These are phyloP conservation scores for Hymenochirus boettgeri DNA, from an alignment of 2,113 vertebrate species.

Conservation along the genomic window DNA sequence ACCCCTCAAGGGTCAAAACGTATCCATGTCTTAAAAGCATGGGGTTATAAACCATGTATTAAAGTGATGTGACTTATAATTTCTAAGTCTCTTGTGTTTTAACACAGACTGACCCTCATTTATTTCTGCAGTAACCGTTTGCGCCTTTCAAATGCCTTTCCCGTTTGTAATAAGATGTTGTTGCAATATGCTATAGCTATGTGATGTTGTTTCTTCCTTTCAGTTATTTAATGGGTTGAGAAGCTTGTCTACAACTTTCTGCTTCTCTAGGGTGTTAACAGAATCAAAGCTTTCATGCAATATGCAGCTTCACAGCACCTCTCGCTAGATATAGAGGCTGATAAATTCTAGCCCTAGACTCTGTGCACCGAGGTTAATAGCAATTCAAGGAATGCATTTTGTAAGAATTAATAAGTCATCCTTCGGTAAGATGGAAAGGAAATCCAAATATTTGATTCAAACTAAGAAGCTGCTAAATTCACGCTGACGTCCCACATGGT, in stretches of 20 bases:
- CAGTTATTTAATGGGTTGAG: slow-evolving; percentile 15
- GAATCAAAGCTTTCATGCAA: slow-evolving; percentile 12
- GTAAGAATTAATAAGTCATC: slow-evolving; percentile 20
- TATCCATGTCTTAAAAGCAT: too few relatives aligned
- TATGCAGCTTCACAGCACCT: background rate
- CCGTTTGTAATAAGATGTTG: slow-evolving; percentile 8
- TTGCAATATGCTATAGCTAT: background rate
- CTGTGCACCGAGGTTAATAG: slow-evolving; percentile 20
- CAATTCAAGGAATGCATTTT: slow-evolving; percentile 22
- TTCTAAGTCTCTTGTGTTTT: too few relatives aligned
- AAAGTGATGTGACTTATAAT: too few relatives aligned
- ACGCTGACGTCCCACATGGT: background rate
- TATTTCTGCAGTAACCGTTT: slow-evolving; percentile 6
- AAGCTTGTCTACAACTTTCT: slow-evolving; percentile 6
- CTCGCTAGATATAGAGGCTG: background rate
- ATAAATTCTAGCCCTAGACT: slow-evolving; percentile 17
- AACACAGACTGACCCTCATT: too few relatives aligned
- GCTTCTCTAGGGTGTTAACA: slow-evolving; percentile 12
- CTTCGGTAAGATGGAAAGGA: slow-evolving; percentile 1
- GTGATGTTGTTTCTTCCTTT: background rate
- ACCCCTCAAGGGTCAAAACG: too few relatives aligned
- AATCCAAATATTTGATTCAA: slow-evolving; percentile 34
- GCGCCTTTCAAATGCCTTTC: slow-evolving; percentile 11
- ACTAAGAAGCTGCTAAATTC: slow-evolving; percentile 1
- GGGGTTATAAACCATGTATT: too few relatives aligned